phyloP scores from a whole-genome alignment of 2,888 invertebrate genomes.

The Ormyrus rosae region DNA sequence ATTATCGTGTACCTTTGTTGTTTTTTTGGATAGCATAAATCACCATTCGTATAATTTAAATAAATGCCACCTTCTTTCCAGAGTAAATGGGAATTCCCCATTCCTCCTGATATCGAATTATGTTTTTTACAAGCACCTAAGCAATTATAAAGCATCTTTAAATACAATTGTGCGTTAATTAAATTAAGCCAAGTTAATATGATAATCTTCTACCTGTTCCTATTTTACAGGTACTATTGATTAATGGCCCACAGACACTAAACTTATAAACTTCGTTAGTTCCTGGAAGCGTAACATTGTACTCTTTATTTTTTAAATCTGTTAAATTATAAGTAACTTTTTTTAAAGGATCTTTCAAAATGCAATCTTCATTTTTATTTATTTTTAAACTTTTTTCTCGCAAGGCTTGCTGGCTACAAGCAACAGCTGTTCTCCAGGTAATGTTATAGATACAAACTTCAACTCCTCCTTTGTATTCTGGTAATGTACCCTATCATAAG shows the following conservation, averaged over 20 bases:
- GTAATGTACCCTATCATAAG: slow-evolving; percentile 62
- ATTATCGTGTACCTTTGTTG: slow-evolving; percentile 65
- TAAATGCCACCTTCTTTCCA: slow-evolving; percentile 70
- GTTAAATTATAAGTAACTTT: slow-evolving; percentile 65
- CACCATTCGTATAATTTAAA: slow-evolving; percentile 71
- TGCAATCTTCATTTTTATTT: slow-evolving; percentile 60
- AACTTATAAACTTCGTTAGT: slow-evolving; percentile 62
- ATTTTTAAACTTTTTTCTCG: slow-evolving; percentile 61
- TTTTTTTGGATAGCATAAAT: slow-evolving; percentile 59
- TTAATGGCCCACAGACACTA: slow-evolving; percentile 64
- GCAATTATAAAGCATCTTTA: slow-evolving; percentile 34
- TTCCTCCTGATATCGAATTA: slow-evolving; percentile 64
- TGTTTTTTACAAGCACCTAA: slow-evolving; percentile 65
- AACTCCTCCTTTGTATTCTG: slow-evolving; percentile 63
- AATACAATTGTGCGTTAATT: too few species aligned
- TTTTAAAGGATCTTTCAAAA: slow-evolving; percentile 66
- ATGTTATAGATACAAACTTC: slow-evolving; percentile 66
- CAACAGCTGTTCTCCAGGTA: slow-evolving; percentile 67
- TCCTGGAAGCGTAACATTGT: slow-evolving; percentile 43
- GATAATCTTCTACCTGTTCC: slow-evolving; percentile 60
- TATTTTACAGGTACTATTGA: slow-evolving; percentile 57
- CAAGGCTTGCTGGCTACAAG: slow-evolving; percentile 65
- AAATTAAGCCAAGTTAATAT: neutral
- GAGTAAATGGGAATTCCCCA: slow-evolving; percentile 65
- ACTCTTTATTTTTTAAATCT: slow-evolving; percentile 62